These are phyloP conservation scores for Glyptemys insculpta DNA, from an alignment of 2,797 vertebrate species.

Conservation along the genomic window DNA sequence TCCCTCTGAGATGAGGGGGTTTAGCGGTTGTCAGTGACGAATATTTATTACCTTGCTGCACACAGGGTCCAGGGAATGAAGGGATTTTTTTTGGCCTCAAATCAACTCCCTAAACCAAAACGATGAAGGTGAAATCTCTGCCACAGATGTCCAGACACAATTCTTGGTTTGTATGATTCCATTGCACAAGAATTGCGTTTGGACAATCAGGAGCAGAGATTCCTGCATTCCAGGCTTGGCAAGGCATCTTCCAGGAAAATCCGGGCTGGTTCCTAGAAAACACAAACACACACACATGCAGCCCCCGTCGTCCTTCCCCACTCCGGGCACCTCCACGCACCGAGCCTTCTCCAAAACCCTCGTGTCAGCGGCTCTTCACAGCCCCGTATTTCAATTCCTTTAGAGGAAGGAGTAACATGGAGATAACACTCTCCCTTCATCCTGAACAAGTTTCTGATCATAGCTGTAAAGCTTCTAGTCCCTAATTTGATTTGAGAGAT, in stretches of 20 bases:
- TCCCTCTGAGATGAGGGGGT: neutral
- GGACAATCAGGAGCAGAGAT: slow-evolving; percentile 94
- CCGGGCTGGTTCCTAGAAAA: slow-evolving; percentile 63
- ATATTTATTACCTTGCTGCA: slow-evolving; percentile 47
- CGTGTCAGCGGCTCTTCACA: too few species aligned
- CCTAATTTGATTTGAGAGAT: slow-evolving; percentile 14
- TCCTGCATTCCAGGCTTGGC: slow-evolving; percentile 46
- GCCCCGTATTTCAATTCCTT: neutral
- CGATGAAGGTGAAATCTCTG: slow-evolving; percentile 86
- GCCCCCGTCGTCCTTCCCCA: too few species aligned
- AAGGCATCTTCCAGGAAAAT: slow-evolving; percentile 42
- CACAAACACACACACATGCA: slow-evolving; percentile 8
- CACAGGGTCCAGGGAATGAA: neutral
- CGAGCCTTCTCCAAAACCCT: too few species aligned
- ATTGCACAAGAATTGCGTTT: slow-evolving; percentile 99
- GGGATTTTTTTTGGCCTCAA: neutral
- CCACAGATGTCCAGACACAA: slow-evolving; percentile 99
- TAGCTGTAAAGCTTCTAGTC: slow-evolving; percentile 18
- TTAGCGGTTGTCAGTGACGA: neutral
- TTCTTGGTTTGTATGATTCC: slow-evolving; percentile 93
- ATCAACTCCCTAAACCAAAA: slow-evolving; percentile 12
- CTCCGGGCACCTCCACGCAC: too few species aligned
- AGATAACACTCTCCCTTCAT: neutral
- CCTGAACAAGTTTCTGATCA: slow-evolving; percentile 56
- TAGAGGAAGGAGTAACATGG: neutral